Evolutionary conservation across 2,888 invertebrate genomes (phyloP).

Genomic region (Hypercompe scribonia): DNA sequence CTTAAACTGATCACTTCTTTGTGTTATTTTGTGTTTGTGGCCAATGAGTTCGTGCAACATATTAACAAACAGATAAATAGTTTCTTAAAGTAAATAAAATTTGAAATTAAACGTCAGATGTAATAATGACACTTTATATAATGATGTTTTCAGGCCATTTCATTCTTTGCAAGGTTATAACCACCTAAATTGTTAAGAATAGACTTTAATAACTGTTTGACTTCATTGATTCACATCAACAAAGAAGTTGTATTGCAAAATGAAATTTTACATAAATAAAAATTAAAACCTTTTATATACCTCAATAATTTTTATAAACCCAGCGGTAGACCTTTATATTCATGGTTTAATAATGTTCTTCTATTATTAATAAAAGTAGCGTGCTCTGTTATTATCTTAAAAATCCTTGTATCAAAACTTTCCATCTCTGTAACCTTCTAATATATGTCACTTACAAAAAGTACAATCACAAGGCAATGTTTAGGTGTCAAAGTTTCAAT

Average conservation of each 20-base stretch:
- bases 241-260: too few species aligned
- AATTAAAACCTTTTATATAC: too few species aligned
- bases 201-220: too few species aligned
- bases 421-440: neutral
- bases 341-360: neutral
- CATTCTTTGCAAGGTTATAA: neutral
- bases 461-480: constrained; percentile 40
- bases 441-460: constrained; percentile 1
- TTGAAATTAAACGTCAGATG: neutral
- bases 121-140: too few species aligned
- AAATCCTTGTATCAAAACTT: neutral
- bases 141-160: neutral
- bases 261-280: too few species aligned
- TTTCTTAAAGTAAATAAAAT: neutral
- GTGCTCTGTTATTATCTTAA: neutral
- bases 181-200: neutral
- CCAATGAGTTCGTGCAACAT: constrained; percentile 1
- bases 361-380: neutral
- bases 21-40: constrained; percentile 18
- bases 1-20: constrained; percentile 47
- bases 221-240: too few species aligned
- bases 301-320: too few species aligned
- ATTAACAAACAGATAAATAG: neutral
- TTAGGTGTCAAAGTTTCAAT: constrained; percentile 40
- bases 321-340: too few species aligned